These are phyloP conservation scores for Aurelia coerulea DNA, from an alignment of 30 jellyfish, hydroid and myxozoan genomes.

Conservation along the genomic window DNA sequence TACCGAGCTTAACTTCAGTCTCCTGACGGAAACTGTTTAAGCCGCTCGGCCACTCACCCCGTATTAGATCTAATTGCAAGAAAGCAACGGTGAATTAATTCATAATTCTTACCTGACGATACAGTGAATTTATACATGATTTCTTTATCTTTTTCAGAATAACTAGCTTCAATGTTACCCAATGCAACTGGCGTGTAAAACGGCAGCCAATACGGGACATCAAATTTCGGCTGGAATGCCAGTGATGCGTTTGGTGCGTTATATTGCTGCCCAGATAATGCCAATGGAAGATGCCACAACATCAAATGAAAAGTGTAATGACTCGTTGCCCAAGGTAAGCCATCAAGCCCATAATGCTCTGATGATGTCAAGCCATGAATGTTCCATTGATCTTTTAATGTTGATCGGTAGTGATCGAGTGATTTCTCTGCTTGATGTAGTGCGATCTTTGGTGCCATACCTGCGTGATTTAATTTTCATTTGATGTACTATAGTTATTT, in stretches of 20 bases:
- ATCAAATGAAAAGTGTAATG: constrained; percentile 93
- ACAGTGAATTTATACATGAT: constrained; percentile 74
- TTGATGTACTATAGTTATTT: not conserved
- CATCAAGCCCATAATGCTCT: constrained; percentile 95
- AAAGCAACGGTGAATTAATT: not conserved
- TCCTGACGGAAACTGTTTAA: too few relatives aligned
- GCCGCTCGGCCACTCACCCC: too few relatives aligned
- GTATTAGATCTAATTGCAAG: not conserved
- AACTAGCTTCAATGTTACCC: constrained; percentile 92
- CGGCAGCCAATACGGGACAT: constrained; percentile 95
- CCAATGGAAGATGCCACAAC: constrained; percentile 97
- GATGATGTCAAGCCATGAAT: constrained; percentile 97
- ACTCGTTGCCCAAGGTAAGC: constrained; percentile 99
- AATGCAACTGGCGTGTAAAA: constrained; percentile 89
- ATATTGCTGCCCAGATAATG: constrained; percentile 97
- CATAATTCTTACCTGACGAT: constrained; percentile 76
- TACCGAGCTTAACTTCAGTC: too few relatives aligned
- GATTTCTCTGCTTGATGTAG: constrained; percentile 95
- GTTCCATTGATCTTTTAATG: constrained; percentile 97
- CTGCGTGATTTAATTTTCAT: constrained; percentile 20
- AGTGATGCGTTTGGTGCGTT: constrained; percentile 90
- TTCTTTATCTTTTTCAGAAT: constrained; percentile 32
- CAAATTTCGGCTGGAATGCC: constrained; percentile 87
- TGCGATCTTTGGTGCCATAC: constrained; percentile 84
- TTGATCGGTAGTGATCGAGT: constrained; percentile 94